Conservation (phyloP, 2,888 invertebrate species). For the Crossocerus cetratus region DNA sequence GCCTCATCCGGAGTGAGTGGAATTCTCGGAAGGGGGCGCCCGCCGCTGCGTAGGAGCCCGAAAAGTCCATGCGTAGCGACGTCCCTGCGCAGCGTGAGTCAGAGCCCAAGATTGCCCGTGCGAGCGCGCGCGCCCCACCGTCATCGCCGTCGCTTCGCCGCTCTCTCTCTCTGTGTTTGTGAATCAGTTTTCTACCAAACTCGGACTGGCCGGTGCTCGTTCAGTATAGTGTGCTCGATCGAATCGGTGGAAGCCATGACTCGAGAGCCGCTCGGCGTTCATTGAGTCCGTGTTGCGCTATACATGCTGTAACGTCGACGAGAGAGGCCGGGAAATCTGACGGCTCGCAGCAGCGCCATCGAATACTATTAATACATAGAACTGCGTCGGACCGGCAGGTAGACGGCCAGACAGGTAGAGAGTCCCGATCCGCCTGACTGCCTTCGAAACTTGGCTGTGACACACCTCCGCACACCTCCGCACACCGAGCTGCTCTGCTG, state of each 20-base stretch:
- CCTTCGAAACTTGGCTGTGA: conserved; percentile 39
- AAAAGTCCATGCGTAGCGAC: conserved; percentile 21
- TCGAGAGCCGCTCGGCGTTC: conserved; percentile 12
- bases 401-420: conserved; percentile 16
- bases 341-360: conserved; percentile 16
- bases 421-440: conserved; percentile 21
- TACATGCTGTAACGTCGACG: too few relatives aligned
- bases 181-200: conserved; percentile 51
- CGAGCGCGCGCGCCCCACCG: conserved; percentile 58
- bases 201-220: conserved; percentile 29
- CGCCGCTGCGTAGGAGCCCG: conserved; percentile 16
- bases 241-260: conserved; percentile 31
- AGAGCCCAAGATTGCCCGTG: conserved; percentile 55
- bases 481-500: not conserved
- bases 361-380: conserved; percentile 37
- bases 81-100: conserved; percentile 58
- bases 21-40: not conserved
- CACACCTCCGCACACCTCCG: conserved; percentile 12
- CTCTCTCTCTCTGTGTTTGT: conserved; percentile 44
- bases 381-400: conserved; percentile 42
- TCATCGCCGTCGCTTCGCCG: conserved; percentile 34
- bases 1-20: not conserved
- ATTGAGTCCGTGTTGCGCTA: conserved; percentile 5
- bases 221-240: conserved; percentile 38
- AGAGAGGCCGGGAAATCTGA: conserved; percentile 9